Percentiles rank a stretch among this genome's conserved stretches.
These are phyloP conservation scores for Zaprionus kolodkinae DNA, from an alignment of 1,140 invertebrate genomes.

Conservation along the genomic window DNA sequence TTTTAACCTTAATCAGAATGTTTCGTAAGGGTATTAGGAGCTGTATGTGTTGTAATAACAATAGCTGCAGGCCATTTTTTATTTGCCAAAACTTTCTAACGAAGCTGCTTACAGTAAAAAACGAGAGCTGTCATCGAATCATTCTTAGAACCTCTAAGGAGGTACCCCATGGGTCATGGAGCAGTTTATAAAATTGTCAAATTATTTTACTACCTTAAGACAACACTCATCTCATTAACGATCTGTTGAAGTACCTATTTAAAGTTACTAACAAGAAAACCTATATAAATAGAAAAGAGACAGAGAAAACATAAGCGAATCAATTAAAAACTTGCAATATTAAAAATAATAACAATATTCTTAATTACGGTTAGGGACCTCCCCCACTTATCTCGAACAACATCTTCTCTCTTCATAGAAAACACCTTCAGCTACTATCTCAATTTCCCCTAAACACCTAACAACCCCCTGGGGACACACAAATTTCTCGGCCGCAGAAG, in stretches of 20 bases:
- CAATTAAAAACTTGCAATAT: background rate
- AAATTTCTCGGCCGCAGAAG: background rate
- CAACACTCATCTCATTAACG: too few relatives aligned
- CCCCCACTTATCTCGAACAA: background rate
- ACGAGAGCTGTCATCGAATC: slow-evolving; percentile 2
- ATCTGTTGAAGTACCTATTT: too few relatives aligned
- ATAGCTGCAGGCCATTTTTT: background rate
- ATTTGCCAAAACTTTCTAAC: background rate
- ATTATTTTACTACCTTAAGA: too few relatives aligned
- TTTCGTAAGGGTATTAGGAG: too few relatives aligned
- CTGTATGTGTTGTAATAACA: too few relatives aligned
- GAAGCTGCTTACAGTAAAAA: background rate
- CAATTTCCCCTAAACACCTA: background rate
- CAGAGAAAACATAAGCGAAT: background rate
- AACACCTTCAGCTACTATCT: background rate
- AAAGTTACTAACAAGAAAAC: too few relatives aligned
- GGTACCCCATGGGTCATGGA: too few relatives aligned
- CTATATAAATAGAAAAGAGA: too few relatives aligned
- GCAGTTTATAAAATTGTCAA: too few relatives aligned
- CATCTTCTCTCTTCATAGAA: background rate
- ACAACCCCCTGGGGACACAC: background rate
- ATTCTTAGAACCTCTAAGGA: background rate
- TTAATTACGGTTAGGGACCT: background rate
- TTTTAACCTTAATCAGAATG: too few relatives aligned
- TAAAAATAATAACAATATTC: background rate